Base-by-base conservation (phyloP, 1,140 invertebrate species). In the Hylyphantes graminicola region DNA sequence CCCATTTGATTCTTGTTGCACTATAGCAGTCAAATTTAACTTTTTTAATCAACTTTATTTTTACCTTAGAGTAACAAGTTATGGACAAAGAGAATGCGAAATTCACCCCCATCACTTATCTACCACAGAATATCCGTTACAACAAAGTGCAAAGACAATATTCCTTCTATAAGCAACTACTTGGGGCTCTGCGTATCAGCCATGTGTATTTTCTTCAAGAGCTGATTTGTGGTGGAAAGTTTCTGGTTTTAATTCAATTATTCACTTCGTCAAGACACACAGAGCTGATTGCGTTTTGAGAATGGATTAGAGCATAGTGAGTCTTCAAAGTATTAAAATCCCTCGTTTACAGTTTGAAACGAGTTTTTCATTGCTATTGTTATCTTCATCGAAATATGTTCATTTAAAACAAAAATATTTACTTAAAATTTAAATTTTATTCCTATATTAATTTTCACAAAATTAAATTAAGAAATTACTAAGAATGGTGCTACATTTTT, bases 221-320 rank as follows among this genome's bases (percentile, higher is more conserved):
- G 54, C 15, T 53, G 68, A 70, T 70, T 70, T 19, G 50, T 70
- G 68, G 21, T 51, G 17, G 12, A 70, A 70, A 51, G 51, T 70
- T 70, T 70, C 68, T 53, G 15, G 48, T 70, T 48, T 51, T 53
- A 70, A 70, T 70, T 70, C 68, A 70, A 70, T 70, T 70, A 70
- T 70, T 51, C 15, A 15, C 68, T 70, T 51, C 68, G 50, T 35
- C 35, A 70, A 70, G 54, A 70, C 68, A 68, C 65, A 70, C 68
- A 70, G 13, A 19, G 64, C 64, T 21, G 68, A 70, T 70, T 51
- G 19, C 68, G 13, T 70, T 53, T 21, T 17, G n/a, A 19, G 68
- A 17, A n/a, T 70, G 68, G 68, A 70, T 70, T 70, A 70, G 68
- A 70, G 0, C 9, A 1, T 9, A n/a, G 19, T n/a, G 15, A 35